Evolutionary conservation across 2,888 invertebrate genomes (phyloP).

Genomic region (Chironomus tentans): DNA sequence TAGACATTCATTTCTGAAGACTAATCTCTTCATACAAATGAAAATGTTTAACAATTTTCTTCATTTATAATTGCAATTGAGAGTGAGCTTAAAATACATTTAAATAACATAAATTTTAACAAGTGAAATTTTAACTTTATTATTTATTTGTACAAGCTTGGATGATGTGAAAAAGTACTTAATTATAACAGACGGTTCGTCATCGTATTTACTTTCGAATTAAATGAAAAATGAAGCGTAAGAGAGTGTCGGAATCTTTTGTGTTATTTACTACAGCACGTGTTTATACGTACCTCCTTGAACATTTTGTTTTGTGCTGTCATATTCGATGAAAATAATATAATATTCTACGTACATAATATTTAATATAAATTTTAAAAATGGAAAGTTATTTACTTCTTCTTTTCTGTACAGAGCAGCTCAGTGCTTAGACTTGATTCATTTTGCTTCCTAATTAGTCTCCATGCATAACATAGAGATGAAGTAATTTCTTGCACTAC

Average conservation of each 20-base stretch:
- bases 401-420: not conserved
- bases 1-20: not conserved
- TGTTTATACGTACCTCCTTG: not conserved
- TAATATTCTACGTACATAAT: not conserved
- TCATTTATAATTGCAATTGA: not conserved
- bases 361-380: not conserved
- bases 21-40: not conserved
- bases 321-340: not conserved
- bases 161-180: not conserved
- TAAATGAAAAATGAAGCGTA: not conserved
- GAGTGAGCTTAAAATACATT: not conserved
- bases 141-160: not conserved
- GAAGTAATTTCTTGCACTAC: not conserved
- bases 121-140: constrained; percentile 4
- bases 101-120: not conserved
- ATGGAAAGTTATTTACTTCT: not conserved
- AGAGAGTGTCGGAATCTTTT: not conserved
- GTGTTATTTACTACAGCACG: not conserved
- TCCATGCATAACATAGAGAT: not conserved
- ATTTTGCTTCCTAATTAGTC: constrained; percentile 3
- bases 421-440: not conserved
- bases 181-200: not conserved
- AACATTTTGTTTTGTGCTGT: not conserved
- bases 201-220: not conserved
- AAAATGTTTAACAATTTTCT: not conserved